Conservation (phyloP, 1,140 invertebrate genomes). For the Aphidius gifuensis region DNA sequence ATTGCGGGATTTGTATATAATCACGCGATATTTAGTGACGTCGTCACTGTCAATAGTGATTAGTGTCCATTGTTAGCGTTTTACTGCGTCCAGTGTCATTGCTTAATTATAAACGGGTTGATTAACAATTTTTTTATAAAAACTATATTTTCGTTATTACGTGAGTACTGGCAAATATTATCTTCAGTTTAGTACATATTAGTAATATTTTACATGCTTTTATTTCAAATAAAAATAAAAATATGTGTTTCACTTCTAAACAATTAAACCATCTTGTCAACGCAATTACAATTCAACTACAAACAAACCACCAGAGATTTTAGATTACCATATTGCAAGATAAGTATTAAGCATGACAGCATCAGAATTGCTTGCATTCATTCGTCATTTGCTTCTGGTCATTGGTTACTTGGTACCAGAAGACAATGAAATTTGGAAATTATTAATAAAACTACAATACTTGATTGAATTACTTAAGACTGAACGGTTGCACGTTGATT, state of each 20-base stretch:
- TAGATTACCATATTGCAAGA: slow-evolving; percentile 24
- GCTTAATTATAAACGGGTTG: no score
- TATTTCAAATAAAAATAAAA: slow-evolving; percentile 14
- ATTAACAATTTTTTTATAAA: no score
- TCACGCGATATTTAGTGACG: no score
- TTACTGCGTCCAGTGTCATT: no score
- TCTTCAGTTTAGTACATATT: no score
- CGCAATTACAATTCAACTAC: slow-evolving; percentile 18
- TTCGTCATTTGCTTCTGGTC: slow-evolving; percentile 32
- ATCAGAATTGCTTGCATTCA: slow-evolving; percentile 33
- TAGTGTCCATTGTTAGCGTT: no score
- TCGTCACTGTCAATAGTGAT: no score
- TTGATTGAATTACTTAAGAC: slow-evolving; percentile 24
- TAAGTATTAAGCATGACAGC: slow-evolving; percentile 27
- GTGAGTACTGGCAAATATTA: no score
- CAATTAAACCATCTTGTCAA: slow-evolving; percentile 29
- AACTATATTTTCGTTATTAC: no score
- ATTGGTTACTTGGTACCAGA: slow-evolving; percentile 30
- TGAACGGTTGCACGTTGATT: slow-evolving; percentile 3
- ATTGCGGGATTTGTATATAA: no score
- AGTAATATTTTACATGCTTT: slow-evolving; percentile 26
- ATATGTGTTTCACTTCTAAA: slow-evolving; percentile 29
- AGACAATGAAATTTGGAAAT: slow-evolving; percentile 27
- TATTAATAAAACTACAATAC: slow-evolving; percentile 26
- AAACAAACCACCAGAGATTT: slow-evolving; percentile 30